phyloP scores from a whole-genome alignment of 2,888 invertebrate genomes.

The Philaethria dido region DNA sequence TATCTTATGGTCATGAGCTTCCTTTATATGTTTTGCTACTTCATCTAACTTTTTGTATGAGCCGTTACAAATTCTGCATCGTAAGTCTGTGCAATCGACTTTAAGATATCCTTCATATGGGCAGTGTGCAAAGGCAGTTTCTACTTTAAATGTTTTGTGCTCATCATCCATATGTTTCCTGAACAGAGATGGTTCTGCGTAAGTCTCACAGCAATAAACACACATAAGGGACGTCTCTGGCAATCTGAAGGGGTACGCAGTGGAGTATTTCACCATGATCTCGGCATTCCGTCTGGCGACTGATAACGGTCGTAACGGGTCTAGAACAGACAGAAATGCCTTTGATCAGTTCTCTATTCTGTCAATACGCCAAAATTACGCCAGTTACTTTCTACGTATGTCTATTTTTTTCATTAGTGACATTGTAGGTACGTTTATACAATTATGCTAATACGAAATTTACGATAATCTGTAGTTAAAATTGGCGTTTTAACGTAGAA shows the following conservation, averaged over 20 bases:
- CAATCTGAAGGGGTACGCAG: constrained; percentile 62
- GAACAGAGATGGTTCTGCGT: constrained; percentile 51
- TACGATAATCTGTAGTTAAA: too few species aligned
- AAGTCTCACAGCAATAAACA: constrained; percentile 56
- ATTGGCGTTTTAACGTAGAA: too few species aligned
- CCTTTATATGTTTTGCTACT: constrained; percentile 52
- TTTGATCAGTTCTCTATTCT: constrained; percentile 45
- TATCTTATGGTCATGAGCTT: constrained; percentile 49
- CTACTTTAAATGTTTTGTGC: constrained; percentile 51
- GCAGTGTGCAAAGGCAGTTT: constrained; percentile 49
- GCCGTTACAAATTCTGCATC: constrained; percentile 53
- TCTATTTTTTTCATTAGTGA: background rate
- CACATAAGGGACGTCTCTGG: constrained; percentile 56
- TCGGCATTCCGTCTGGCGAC: constrained; percentile 56
- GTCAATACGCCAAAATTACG: constrained; percentile 23
- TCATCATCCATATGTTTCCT: constrained; percentile 53
- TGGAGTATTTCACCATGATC: constrained; percentile 55
- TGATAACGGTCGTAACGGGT: constrained; percentile 50
- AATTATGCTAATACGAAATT: background rate
- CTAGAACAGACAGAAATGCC: constrained; percentile 63
- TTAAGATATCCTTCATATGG: constrained; percentile 51
- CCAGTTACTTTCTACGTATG: background rate
- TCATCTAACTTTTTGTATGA: constrained; percentile 49
- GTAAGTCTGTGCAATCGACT: constrained; percentile 55
- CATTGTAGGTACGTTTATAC: background rate